A percentile compares a stretch with the other conserved stretches of the same genome.
phyloP scores from a whole-genome alignment of 1,140 invertebrate genomes.

The Gonioctena quinquepunctata region DNA sequence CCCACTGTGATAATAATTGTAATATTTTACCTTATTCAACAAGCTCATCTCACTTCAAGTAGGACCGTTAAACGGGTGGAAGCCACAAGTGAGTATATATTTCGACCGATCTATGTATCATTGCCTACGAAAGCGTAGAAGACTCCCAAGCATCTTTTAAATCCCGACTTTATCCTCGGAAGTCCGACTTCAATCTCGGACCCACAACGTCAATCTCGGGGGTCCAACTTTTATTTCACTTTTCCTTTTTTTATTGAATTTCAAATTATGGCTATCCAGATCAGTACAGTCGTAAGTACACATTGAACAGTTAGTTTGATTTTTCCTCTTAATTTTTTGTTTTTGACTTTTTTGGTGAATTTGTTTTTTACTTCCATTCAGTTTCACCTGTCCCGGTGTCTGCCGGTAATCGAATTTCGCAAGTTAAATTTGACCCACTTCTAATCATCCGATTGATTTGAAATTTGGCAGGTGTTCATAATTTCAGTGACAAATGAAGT shows the following conservation, averaged over 20 bases:
- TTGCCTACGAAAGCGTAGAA: neutral
- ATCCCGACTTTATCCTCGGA: neutral
- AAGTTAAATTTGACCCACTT: no score
- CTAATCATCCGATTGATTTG: no score
- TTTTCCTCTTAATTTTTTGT: no score
- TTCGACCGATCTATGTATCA: neutral
- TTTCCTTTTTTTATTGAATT: neutral
- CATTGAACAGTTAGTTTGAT: no score
- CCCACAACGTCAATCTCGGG: neutral
- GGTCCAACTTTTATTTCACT: neutral
- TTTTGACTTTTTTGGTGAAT: no score
- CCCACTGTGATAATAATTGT: constrained; percentile 23
- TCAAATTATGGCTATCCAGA: no score
- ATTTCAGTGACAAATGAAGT: no score
- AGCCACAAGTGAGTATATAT: constrained; percentile 68
- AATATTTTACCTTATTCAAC: constrained; percentile 66
- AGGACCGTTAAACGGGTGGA: constrained; percentile 83
- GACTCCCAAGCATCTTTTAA: neutral
- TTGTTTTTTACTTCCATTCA: no score
- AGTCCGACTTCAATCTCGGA: neutral
- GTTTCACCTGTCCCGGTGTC: no score
- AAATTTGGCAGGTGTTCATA: no score
- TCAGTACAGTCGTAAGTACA: no score
- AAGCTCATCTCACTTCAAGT: constrained; percentile 77
- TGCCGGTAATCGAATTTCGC: no score